Evolutionary conservation across 2,797 vertebrate species (phyloP).

Genomic region (Parauchenoglanis punctatus): DNA sequence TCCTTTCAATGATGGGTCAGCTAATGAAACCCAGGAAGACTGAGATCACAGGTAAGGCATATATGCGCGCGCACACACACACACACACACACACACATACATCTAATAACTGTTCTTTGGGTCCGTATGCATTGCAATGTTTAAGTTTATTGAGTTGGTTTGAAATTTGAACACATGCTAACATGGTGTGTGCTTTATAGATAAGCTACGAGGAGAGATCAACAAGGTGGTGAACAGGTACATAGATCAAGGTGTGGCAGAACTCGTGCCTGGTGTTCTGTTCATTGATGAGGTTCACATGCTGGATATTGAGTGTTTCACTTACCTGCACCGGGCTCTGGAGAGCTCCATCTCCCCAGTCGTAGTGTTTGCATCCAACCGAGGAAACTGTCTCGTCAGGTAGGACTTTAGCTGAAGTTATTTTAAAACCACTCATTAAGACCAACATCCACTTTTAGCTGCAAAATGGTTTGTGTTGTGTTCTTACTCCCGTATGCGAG

Average conservation of each 20-base stretch:
- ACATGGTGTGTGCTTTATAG: constrained; percentile 65
- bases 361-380: constrained; percentile 96
- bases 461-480: no score
- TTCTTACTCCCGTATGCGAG: no score
- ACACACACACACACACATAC: no score
- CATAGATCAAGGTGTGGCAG: constrained; percentile 96
- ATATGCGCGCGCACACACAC: no score
- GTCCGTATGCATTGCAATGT: not conserved
- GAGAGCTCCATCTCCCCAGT: constrained; percentile 97
- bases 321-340: constrained; percentile 92
- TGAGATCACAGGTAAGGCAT: constrained; percentile 90
- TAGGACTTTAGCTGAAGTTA: constrained; percentile 53
- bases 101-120: not conserved
- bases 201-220: constrained; percentile 94
- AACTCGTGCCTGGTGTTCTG: constrained; percentile 94
- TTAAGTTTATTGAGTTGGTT: not conserved
- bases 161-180: not conserved
- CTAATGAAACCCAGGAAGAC: constrained; percentile 99
- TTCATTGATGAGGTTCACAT: constrained; percentile 99
- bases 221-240: constrained; percentile 99
- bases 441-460: no score
- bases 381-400: constrained; percentile 96
- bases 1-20: constrained; percentile 99
- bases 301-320: constrained; percentile 99
- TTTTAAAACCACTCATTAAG: not conserved